Base-by-base conservation (phyloP, 2,113 vertebrate genomes). In the Macrotis lagotis region DNA sequence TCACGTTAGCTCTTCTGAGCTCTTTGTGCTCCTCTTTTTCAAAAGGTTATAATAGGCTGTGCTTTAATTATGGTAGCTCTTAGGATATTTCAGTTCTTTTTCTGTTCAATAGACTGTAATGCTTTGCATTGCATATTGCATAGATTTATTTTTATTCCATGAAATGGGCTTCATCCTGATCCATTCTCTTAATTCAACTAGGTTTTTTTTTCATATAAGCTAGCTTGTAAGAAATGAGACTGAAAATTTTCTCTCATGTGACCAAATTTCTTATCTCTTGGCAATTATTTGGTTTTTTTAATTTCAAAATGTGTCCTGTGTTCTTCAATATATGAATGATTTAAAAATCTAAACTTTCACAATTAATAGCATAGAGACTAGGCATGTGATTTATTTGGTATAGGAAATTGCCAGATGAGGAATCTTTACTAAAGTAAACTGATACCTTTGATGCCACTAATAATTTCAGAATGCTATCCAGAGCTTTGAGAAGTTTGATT, bases 71-170 rank as follows among this genome's bases (percentile, higher is more conserved):
- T 48, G 49, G 16, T 90, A 52, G 44, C 93, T 91, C 55, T 93
- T 6, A 94, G 92, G 50, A 93, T 47, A 44, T 3, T 90, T n/a
- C 59, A 11, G 2, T 90, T 48, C 37, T 24, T 19, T 93, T 91
- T 89, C 28, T 90, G 37, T 59, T 37, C 50, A 3, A 89, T 88
- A 11, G n/a, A 83, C n/a, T 44, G n/a, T 44, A 83, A 83, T 83
- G 8, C n/a, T 83, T 83, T 24, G 66, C n/a, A 83, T 8, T 44
- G n/a, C 66, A 83, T 44, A 44, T 83, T 83, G 19, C 8, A 2
- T 83, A 83, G 10, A 31, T 59, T 95, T n/a, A 90, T 91, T 19
- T 90, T 95, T 88, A 50, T 93, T 95, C 90, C 51, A 55, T 28
- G 50, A 92, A 96, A 90, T 50, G 1, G 3, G 49, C 94, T 50